Evolutionary conservation across 1,140 invertebrate species (phyloP), one percentile per base, ranked within the genome.

Genomic region (Hormaphis cornu): DNA sequence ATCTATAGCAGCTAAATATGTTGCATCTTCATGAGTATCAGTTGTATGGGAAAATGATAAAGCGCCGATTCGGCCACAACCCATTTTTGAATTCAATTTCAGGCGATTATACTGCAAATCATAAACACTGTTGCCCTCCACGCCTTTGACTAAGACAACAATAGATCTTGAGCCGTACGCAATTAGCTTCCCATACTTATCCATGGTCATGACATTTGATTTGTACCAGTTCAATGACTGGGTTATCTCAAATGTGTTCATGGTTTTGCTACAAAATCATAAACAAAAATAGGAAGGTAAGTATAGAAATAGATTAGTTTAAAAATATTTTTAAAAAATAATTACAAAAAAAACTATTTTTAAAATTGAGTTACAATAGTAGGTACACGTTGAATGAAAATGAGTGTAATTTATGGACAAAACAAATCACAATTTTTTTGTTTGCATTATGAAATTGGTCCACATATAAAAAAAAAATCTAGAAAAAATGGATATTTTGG

Each of bases 181-280:
- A 10, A 63, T 3, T 30, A 63, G 9, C 1, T 44, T 63, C 22
- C 59, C 59, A 30, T 14, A 9, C 33, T 28, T 33, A 35, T 63
- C n/a, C 28, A 63, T 46, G 9, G 59, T 33, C 59, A 63, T 63
- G 5, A 63, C 44, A 48, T 63, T 63, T 14, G 59, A 63, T 46
- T 63, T 63, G n/a, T 63, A 63, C 59, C 59, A 63, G 42, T 63
- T 63, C 40, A 46, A 18, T 7, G 59, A 48, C 26, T 63, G 59
- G 28, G 59, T 63, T 14, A 63, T 63, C 18, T 63, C 59, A 48
- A 63, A 63, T 4, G 59, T 48, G 48, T 16, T 63, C 59, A 63
- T 63, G 26, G 6, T 44, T 28, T 40, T 59, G 42, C 14, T 40
- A 37, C n/a, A 42, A 40, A 40, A 40, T 8, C 37, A 8, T 7